phyloP scores from a whole-genome alignment of 2,113 vertebrate species.

The Onychostoma macrolepis region DNA sequence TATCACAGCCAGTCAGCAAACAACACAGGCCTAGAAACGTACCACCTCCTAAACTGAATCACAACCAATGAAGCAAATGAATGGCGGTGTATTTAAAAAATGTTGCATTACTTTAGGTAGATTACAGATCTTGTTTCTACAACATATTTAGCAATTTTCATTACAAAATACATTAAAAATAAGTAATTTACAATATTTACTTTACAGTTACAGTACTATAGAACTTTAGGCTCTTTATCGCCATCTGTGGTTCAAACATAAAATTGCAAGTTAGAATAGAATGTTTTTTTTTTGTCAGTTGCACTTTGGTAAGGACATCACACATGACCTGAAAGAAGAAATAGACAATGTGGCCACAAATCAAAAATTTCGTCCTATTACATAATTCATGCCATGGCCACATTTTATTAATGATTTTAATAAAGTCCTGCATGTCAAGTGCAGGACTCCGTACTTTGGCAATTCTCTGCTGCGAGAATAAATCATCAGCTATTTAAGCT shows the following conservation, averaged over 20 bases:
- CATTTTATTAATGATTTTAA: background rate
- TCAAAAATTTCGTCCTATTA: background rate
- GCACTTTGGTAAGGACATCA: too few species aligned
- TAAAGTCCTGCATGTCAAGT: too few species aligned
- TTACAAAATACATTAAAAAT: background rate
- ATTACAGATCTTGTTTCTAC: background rate
- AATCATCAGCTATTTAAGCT: background rate
- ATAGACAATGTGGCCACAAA: background rate
- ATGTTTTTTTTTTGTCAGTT: too few species aligned
- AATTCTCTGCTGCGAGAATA: background rate
- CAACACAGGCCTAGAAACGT: conserved; percentile 90
- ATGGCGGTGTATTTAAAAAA: background rate
- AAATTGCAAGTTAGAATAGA: background rate
- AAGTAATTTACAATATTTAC: background rate
- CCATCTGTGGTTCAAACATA: background rate
- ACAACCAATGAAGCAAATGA: background rate
- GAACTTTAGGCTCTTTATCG: background rate
- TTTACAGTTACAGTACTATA: background rate
- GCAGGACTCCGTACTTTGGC: background rate
- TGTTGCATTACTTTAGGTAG: background rate
- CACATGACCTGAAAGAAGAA: background rate
- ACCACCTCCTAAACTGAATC: conserved; percentile 84
- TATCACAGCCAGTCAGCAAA: conserved; percentile 88
- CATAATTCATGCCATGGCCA: background rate
- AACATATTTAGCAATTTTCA: background rate